These are phyloP conservation scores for Phasianus colchicus DNA, from an alignment of 2,113 vertebrate genomes.

Conservation along the genomic window DNA sequence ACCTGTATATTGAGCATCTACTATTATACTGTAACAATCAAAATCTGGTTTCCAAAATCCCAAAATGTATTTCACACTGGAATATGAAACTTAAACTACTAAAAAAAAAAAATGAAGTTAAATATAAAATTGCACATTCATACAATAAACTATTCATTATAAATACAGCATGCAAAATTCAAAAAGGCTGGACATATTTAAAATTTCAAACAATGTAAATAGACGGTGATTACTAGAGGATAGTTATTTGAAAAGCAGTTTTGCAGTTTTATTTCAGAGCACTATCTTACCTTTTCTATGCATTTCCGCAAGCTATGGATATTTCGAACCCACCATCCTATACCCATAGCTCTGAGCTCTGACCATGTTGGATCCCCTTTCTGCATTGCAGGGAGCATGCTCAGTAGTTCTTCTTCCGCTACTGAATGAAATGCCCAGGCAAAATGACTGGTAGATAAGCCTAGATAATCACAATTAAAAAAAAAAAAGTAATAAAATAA, in stretches of 20 bases:
- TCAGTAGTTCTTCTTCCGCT: slow-evolving; percentile 94
- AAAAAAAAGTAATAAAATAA: neutral
- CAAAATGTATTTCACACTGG: neutral
- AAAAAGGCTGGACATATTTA: neutral
- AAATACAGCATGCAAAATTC: fast-evolving
- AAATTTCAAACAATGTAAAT: neutral
- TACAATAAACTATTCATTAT: neutral
- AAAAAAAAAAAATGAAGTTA: neutral
- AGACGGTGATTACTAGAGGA: neutral
- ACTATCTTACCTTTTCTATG: slow-evolving; percentile 89
- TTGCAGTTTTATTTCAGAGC: neutral
- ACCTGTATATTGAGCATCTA: neutral
- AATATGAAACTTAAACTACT: neutral
- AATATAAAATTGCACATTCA: neutral
- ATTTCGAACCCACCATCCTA: slow-evolving; percentile 98
- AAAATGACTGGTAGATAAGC: slow-evolving; percentile 94
- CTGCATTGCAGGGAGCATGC: slow-evolving; percentile 92
- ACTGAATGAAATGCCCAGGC: slow-evolving; percentile 99
- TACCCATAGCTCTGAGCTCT: slow-evolving; percentile 94
- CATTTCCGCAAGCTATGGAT: slow-evolving; percentile 89
- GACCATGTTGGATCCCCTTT: slow-evolving; percentile 91
- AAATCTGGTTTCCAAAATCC: neutral
- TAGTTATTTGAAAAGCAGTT: neutral
- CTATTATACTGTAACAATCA: neutral
- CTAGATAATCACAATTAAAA: slow-evolving; percentile 67